Base-by-base conservation (phyloP, 2,113 vertebrate species). In the Acrocephalus arundinaceus region DNA sequence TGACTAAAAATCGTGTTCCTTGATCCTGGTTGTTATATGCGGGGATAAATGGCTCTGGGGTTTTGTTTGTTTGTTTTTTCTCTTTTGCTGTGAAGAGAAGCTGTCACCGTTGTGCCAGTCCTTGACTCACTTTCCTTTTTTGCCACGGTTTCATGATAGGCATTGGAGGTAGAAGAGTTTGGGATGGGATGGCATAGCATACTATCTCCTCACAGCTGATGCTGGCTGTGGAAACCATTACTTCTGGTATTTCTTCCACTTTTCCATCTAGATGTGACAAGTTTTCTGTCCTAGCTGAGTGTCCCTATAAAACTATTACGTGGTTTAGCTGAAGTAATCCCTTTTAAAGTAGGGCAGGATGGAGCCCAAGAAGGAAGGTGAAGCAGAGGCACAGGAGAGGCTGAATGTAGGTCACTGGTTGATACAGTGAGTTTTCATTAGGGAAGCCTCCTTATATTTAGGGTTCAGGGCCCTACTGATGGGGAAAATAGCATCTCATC, bases 261-360 rank as follows among this genome's bases (percentile, higher is more conserved):
- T 61, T 33, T 39, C 17, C 35, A 35, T 24, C 27, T 78, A 54
- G 63, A 58, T 19, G 62, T 45, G 74, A n/a, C 49, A 79, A 72
- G 59, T 81, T 85, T 76, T 66, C 55, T 58, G 67, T 33, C n/a
- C 67, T 68, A 13, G 41, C 51, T 2, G 24, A 68, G 45, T 82
- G 54, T 92, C 71, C 28, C 41, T 19, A 7, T 95, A 89, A 96
- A 96, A 90, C 93, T 90, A 31, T 92, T 90, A 90, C 0, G 12
- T 2, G 49, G 57, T 95, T 96, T 95, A 94, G 88, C 87, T 83
- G 70, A 90, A 96, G 76, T 96, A 96, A 96, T 95, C 95, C 51
- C 48, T 84, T 3, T 31, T 90, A 96, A 95, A 97, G 94, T 94
- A 95, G 96, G 93, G 80, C 93, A 96, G 92, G 90, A 90, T 4